A percentile compares a stretch with the other conserved stretches of the same genome.
phyloP scores from a whole-genome alignment of 2,113 vertebrate species.

The Anhinga anhinga region DNA sequence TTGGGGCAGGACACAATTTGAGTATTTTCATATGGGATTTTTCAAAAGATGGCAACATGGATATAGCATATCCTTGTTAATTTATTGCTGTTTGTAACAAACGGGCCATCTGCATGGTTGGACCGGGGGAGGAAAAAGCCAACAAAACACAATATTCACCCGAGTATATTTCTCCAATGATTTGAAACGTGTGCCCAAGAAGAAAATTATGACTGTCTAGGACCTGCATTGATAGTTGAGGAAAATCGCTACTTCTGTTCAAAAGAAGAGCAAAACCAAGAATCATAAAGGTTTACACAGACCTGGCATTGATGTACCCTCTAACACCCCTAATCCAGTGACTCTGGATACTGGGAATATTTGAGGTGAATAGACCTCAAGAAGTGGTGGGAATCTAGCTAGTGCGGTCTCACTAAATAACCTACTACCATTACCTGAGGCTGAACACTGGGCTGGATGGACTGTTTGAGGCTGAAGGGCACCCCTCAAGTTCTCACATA shows the following conservation, averaged over 20 bases:
- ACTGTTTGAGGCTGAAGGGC: background rate
- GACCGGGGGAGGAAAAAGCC: accelerated
- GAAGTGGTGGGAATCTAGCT: background rate
- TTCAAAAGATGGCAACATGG: background rate
- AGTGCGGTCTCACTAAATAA: background rate
- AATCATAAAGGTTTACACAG: background rate
- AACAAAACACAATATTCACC: background rate
- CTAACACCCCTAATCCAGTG: background rate
- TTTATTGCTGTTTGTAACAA: background rate
- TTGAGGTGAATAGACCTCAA: background rate
- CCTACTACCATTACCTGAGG: background rate
- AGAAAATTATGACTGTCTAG: background rate
- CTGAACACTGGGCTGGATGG: background rate
- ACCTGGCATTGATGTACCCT: background rate
- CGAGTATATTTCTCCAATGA: background rate
- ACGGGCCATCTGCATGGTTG: background rate
- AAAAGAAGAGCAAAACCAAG: background rate
- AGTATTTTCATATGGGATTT: background rate
- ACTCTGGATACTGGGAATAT: background rate
- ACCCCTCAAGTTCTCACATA: background rate
- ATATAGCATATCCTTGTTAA: background rate
- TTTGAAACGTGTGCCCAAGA: background rate
- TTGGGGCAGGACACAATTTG: background rate
- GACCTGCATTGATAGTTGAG: background rate
- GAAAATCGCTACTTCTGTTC: background rate